These are phyloP conservation scores for Kobus ellipsiprymnus DNA, from an alignment of 2,113 vertebrate genomes.

Conservation along the genomic window DNA sequence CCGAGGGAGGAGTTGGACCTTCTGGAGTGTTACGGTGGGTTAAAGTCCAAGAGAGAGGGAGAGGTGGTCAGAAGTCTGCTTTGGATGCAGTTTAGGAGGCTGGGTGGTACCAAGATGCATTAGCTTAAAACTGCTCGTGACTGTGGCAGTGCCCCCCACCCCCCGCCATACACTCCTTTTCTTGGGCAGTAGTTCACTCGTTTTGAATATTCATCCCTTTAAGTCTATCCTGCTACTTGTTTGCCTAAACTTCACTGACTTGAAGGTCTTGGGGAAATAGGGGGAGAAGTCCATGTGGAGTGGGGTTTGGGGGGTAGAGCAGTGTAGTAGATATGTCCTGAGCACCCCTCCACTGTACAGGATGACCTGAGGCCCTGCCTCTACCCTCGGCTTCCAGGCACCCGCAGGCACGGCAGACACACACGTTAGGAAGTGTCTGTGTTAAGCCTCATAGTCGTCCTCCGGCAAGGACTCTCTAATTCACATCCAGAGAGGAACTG, in stretches of 20 bases:
- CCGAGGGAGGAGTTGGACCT: slow-evolving; percentile 80
- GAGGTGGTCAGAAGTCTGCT: neutral
- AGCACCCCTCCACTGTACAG: neutral
- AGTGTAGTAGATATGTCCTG: neutral
- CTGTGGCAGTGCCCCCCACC: fast-evolving
- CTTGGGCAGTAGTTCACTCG: neutral
- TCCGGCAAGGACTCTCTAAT: neutral
- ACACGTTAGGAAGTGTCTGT: neutral
- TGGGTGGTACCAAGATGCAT: neutral
- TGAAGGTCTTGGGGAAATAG: neutral
- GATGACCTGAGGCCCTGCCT: neutral
- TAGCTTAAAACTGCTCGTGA: neutral
- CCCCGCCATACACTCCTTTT: neutral
- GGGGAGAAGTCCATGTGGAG: neutral
- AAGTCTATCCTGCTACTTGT: neutral
- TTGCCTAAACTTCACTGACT: neutral
- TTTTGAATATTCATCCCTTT: neutral
- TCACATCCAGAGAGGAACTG: neutral
- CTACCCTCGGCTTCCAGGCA: neutral
- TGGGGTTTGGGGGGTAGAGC: neutral
- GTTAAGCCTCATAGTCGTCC: neutral
- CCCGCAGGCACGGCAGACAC: neutral
- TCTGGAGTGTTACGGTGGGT: slow-evolving; percentile 79
- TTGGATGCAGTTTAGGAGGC: neutral
- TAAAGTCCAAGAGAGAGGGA: fast-evolving